These are phyloP conservation scores for Halcyon smyrnensis DNA, from an alignment of 2,797 vertebrate genomes.

Conservation along the genomic window DNA sequence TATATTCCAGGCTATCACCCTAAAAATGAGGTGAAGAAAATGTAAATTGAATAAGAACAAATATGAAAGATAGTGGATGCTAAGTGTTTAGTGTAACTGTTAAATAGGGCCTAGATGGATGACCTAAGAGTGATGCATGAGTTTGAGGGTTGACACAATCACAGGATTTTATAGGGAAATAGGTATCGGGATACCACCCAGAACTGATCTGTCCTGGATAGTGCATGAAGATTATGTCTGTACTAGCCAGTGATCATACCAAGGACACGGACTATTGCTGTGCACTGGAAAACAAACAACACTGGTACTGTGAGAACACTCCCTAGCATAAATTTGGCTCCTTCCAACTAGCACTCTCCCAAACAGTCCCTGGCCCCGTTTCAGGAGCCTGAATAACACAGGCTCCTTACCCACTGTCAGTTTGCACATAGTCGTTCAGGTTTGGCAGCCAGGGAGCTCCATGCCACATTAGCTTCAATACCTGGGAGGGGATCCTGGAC, in stretches of 20 bases:
- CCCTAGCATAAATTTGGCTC: not conserved
- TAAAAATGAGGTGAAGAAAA: not conserved
- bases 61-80: not conserved
- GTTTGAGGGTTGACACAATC: not conserved
- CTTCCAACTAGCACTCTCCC: not conserved
- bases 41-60: not conserved
- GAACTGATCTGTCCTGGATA: not conserved
- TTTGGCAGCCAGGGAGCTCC: not conserved
- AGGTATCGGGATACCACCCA: not conserved
- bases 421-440: not conserved
- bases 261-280: accelerated
- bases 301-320: not conserved
- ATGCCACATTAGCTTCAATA: not conserved
- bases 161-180: not conserved
- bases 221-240: accelerated
- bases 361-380: not conserved
- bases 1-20: not conserved
- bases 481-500: not conserved
- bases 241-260: not conserved
- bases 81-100: not conserved
- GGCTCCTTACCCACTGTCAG: not conserved
- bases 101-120: not conserved
- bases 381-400: not conserved
- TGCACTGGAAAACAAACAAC: not conserved
- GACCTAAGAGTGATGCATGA: not conserved